Percentiles rank a stretch among this genome's conserved stretches.
phyloP scores from a whole-genome alignment of 2,797 vertebrate species.

The Huso huso region DNA sequence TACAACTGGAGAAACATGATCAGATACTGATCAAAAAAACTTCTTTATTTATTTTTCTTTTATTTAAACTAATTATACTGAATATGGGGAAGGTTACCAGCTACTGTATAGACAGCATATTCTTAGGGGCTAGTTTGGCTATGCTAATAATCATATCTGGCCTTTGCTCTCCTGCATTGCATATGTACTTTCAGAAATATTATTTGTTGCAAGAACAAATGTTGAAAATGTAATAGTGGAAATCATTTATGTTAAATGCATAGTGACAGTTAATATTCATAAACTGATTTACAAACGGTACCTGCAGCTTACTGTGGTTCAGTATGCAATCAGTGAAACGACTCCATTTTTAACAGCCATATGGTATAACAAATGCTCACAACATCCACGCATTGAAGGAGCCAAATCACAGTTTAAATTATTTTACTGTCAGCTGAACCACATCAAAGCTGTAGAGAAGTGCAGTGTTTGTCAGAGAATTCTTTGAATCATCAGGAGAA shows the following conservation, averaged over 20 bases:
- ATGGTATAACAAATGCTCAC: conserved; percentile 36
- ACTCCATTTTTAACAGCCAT: conserved; percentile 46
- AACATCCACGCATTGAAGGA: conserved; percentile 28
- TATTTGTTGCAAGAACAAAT: no score
- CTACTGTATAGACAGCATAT: no score
- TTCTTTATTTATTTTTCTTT: no score
- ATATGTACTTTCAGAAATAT: no score
- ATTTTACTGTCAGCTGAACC: conserved; percentile 43
- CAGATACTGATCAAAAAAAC: no score
- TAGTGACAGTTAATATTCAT: conserved; percentile 53
- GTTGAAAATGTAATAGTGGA: no score
- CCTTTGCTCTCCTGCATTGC: no score
- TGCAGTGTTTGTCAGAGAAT: conserved; percentile 41
- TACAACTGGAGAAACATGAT: no score
- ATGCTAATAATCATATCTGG: no score
- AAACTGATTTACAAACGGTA: conserved; percentile 41
- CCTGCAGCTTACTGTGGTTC: conserved; percentile 44
- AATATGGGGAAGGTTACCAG: no score
- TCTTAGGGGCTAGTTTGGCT: no score
- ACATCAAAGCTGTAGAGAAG: conserved; percentile 42
- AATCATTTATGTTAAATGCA: conserved; percentile 20
- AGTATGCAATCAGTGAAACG: conserved; percentile 53
- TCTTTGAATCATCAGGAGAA: conserved; percentile 51
- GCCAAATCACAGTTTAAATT: conserved; percentile 33
- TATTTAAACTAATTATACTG: no score